Percentiles rank a stretch among this genome's conserved stretches.
Evolutionary conservation across 2,888 invertebrate genomes (phyloP).

Genomic region (Brachylomia viminalis): DNA sequence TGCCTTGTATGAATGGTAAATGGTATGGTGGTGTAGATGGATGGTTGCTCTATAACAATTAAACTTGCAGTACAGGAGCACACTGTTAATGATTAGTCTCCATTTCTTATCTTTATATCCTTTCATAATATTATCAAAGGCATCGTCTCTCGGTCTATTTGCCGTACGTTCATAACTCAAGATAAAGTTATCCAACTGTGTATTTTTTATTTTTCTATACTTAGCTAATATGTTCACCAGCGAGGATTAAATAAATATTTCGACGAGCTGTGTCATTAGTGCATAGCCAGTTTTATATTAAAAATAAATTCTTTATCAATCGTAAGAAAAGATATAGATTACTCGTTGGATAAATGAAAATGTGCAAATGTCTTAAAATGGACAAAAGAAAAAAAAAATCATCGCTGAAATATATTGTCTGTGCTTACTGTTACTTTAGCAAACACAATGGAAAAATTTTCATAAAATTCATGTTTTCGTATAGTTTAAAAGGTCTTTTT

Average conservation of each 20-base stretch:
- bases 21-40: too few relatives aligned
- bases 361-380: background rate
- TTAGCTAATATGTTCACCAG: background rate
- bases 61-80: too few relatives aligned
- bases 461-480: background rate
- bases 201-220: background rate
- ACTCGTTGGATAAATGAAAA: conserved; percentile 2
- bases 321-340: background rate
- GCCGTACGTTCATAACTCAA: background rate
- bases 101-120: background rate
- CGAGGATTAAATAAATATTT: background rate
- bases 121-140: background rate
- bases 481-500: background rate
- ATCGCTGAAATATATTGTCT: background rate
- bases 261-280: background rate
- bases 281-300: background rate
- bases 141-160: background rate
- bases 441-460: conserved; percentile 12
- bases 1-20: too few relatives aligned
- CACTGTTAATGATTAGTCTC: background rate
- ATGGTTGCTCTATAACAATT: background rate
- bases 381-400: conserved; percentile 7
- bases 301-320: background rate
- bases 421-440: background rate
- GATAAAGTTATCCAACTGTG: background rate